phyloP scores from a whole-genome alignment of 2,888 invertebrate genomes.

The Diaprepes abbreviatus region DNA sequence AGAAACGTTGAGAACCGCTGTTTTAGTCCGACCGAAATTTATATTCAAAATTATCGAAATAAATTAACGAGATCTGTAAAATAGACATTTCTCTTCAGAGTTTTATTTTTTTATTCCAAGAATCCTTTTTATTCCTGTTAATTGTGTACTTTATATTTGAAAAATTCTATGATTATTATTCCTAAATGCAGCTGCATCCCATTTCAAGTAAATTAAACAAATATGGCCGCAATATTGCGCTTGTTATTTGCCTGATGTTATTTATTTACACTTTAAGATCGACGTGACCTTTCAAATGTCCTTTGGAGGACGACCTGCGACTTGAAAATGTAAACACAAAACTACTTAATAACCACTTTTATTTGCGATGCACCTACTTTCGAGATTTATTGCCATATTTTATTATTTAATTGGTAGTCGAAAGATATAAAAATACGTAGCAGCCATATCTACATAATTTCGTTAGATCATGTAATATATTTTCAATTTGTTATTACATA shows the following conservation, averaged over 20 bases:
- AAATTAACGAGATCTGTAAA: too few relatives aligned
- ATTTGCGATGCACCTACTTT: slow-evolving; percentile 26
- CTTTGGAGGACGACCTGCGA: slow-evolving; percentile 40
- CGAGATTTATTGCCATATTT: slow-evolving; percentile 33
- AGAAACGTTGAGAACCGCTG: too few relatives aligned
- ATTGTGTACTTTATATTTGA: too few relatives aligned
- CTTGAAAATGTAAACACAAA: slow-evolving; percentile 25
- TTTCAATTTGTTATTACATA: too few relatives aligned
- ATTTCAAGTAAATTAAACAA: slow-evolving; percentile 40
- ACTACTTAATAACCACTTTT: slow-evolving; percentile 33
- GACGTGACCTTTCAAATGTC: slow-evolving; percentile 42
- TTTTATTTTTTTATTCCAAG: too few relatives aligned
- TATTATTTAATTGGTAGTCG: slow-evolving; percentile 30
- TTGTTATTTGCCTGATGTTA: slow-evolving; percentile 28
- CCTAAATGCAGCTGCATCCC: slow-evolving; percentile 27
- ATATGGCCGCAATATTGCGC: slow-evolving; percentile 32
- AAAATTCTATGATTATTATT: neutral
- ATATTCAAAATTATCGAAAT: too few relatives aligned
- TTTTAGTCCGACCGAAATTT: too few relatives aligned
- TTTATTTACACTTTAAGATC: slow-evolving; percentile 41
- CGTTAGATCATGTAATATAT: too few relatives aligned
- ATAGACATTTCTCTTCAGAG: too few relatives aligned
- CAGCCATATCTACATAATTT: too few relatives aligned
- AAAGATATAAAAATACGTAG: slow-evolving; percentile 5
- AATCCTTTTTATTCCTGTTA: too few relatives aligned